Base-by-base conservation (phyloP, 2,797 vertebrate genomes). In the Picus viridis region DNA sequence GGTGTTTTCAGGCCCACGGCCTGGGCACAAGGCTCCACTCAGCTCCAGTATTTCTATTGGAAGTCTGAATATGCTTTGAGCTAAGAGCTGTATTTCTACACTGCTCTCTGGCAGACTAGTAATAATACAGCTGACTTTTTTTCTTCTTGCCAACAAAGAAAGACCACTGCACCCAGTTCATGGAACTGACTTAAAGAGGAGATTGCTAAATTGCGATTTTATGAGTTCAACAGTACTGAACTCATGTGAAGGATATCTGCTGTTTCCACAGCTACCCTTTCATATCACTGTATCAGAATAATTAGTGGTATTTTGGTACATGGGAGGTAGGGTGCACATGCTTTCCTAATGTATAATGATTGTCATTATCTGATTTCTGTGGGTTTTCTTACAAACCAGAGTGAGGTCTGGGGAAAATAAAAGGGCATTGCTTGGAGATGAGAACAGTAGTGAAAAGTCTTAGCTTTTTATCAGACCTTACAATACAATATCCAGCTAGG, bases 351-450 rank as follows among this genome's bases (percentile, higher is more conserved):
- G 53, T 47, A 56, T 23, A 63, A 9, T 23, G 63, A 57, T 79
- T 89, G 56, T 29, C 47, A 30, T 83, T 83, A 83, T 92, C 90
- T 92, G 76, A 92, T 87, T 80, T 74, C 69, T 69, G 56, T 87
- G 92, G 72, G 32, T 87, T 93, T 91, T 36, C 78, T 76, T 36
- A 53, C 16, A 69, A 92, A 85, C 36, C 62, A 58, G 64, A 83
- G 26, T 0, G 1, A 78, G 23, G 23, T 27, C 47, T 86, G 53
- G 41, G 41, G 56, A 51, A 80, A 85, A 62, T 7, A 5, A 7
- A 23, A 34, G 53, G 34, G 32, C 49, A 32, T 29, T 74, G 10
- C 36, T 72, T 24, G 11, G 39, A 41, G 51, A 53, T 14, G 29
- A 41, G 39, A 67, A 13, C 12, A 47, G 27, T 1, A 27, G 34